These are phyloP conservation scores for Sander vitreus DNA, from an alignment of 2,113 vertebrate genomes.

Conservation along the genomic window DNA sequence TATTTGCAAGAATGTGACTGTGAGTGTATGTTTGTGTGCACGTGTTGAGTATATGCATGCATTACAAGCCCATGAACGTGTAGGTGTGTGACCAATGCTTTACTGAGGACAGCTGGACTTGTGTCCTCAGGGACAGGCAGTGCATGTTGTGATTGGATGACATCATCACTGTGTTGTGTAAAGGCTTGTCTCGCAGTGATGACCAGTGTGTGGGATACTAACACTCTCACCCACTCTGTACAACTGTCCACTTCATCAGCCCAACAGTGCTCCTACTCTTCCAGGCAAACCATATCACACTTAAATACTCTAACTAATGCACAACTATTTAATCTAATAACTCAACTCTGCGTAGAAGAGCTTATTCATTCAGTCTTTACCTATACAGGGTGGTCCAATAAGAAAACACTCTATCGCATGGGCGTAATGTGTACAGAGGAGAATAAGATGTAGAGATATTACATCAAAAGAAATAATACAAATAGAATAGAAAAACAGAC, in stretches of 20 bases:
- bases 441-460: background rate
- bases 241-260: conserved; percentile 41
- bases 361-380: background rate
- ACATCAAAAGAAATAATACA: background rate
- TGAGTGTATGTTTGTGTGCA: conserved; percentile 37
- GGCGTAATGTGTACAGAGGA: background rate
- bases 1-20: conserved; percentile 49
- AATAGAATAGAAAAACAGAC: background rate
- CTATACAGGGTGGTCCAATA: background rate
- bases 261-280: conserved; percentile 5
- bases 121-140: conserved; percentile 56
- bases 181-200: conserved; percentile 42
- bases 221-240: conserved; percentile 34
- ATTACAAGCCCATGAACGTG: conserved; percentile 16
- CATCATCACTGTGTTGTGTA: conserved; percentile 51
- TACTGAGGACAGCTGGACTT: conserved; percentile 63
- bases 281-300: conserved; percentile 2
- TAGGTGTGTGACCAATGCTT: conserved; percentile 25
- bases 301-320: background rate
- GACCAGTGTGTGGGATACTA: conserved; percentile 41
- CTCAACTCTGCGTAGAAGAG: background rate
- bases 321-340: conserved; percentile 4
- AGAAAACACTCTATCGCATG: background rate
- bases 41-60: conserved; percentile 20
- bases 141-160: conserved; percentile 55